Evolutionary conservation across 2,797 vertebrate species (phyloP), one percentile per base, ranked within the genome.

Genomic region (Benthosema pterotum): DNA sequence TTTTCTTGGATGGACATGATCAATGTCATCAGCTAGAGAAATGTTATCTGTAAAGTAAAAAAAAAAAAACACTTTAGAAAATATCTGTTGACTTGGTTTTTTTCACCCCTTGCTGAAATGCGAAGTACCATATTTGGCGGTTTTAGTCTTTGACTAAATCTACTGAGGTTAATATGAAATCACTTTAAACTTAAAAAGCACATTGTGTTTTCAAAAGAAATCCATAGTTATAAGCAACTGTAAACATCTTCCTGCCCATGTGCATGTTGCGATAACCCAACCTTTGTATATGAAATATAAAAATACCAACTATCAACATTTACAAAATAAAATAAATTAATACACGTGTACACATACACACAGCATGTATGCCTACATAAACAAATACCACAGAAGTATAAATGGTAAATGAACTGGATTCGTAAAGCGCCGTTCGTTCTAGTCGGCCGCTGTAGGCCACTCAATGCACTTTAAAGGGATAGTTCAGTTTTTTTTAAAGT

Each of bases 261-360:
- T 87, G 88, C 90, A 85, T 82, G 84, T 88, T 87, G 84, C 88
- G 75, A 22, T 66, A 79, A 82, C 74, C 72, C n/a, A n/a, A n/a
- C n/a, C n/a, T n/a, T 28, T 69, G 55, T 72, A 71, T 61, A 82
- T 74, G 42, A 70, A 82, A 85, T 89, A 89, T 73, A 91, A 88
- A 90, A 90, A 92, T 83, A 88, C 69, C n/a, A n/a, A n/a, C 71
- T 83, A 83, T 77, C 25, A 50, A 87, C 72, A 74, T 82, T 85
- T 84, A 87, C 69, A 88, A 88, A 85, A 84, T 70, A 16, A 85
- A 91, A 91, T 88, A 90, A 91, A 87, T 89, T 87, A 88, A 88
- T 83, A 85, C 43, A 79, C 19, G 17, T 57, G 19, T 22, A 17
- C 13, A 57, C 32, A 38, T 8, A 32, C 32, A 38, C 11, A 38